Base-by-base conservation (phyloP, 2,113 vertebrate genomes). In the Chaenogobius annularis region DNA sequence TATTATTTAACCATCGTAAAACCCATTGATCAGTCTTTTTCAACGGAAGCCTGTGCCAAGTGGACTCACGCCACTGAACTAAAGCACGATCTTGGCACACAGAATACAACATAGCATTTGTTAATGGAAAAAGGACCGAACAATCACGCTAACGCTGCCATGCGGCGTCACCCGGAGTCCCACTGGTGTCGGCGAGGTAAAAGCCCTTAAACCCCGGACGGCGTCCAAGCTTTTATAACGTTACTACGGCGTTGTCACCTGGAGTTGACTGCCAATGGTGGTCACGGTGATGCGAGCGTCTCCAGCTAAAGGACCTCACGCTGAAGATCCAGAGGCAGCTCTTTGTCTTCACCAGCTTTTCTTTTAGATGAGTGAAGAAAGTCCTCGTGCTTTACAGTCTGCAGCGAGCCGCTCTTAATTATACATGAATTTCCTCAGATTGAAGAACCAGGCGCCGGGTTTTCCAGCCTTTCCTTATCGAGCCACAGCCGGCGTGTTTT, bases 401-500 rank as follows among this genome's bases (percentile, higher is more conserved):
- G 5, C 72, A 78, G 75, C 50, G 73, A 63, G 66, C 69, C 62
- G 55, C 15, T 74, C 50, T 78, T 85, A 47, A 85, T 69, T 77
- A 75, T 69, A 73, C 83, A 77, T 81, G 71, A 86, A 74, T 73
- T 83, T 67, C 62, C 40, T 74, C 75, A n/a, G n/a, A 67, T 67
- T 37, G 79, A 79, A 79, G 84, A 85, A 71, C 68, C 74, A 65
- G 6, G 37, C 37, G 1, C 1, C 67, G 35, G 22, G 52, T 74
- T 75, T 68, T 61, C n/a, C n/a, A 52, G 47, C 73, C 61, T 72
- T 72, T 65, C 22, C 66, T 72, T 91, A 90, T 4, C 26, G 93
- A 95, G 62, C 77, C 81, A 74, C 93, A 94, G 92, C 94, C 93
- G 46, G 77, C 61, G 15, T 35, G 22, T 23, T 31, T 63, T 68